Evolutionary conservation across 2,888 invertebrate genomes (phyloP).

Genomic region (Orthonevra nobilis): DNA sequence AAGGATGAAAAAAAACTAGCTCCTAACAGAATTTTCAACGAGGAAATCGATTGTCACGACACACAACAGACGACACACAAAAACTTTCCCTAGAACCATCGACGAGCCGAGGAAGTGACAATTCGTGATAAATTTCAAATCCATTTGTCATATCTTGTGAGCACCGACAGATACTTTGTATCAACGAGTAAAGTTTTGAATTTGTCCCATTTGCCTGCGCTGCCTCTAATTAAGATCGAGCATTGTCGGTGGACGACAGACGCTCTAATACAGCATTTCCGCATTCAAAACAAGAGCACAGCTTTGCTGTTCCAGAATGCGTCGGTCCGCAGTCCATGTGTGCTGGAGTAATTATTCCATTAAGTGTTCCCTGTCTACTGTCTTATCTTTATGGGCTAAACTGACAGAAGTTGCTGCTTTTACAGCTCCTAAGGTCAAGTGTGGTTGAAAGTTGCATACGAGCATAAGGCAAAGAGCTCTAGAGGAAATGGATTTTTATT

Average conservation of each 20-base stretch:
- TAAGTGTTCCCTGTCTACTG: constrained; percentile 9
- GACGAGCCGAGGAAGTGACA: constrained; percentile 45
- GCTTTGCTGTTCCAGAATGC: neutral
- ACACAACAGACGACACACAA: neutral
- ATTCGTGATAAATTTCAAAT: constrained; percentile 17
- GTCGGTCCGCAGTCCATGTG: neutral
- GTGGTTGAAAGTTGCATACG: constrained; percentile 25
- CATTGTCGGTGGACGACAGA: constrained; percentile 1
- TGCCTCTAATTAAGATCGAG: constrained; percentile 43
- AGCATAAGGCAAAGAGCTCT: constrained; percentile 23
- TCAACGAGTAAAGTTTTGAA: constrained; percentile 1
- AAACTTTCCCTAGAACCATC: constrained; percentile 1
- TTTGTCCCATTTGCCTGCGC: constrained; percentile 17
- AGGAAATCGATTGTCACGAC: constrained; percentile 50
- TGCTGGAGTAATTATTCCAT: constrained; percentile 56
- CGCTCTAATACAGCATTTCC: constrained; percentile 51
- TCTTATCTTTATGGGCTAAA: constrained; percentile 59
- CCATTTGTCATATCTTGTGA: constrained; percentile 34
- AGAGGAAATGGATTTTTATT: constrained; percentile 28
- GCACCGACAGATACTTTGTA: constrained; percentile 7
- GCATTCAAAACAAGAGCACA: constrained; percentile 12
- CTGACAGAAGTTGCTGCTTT: constrained; percentile 38
- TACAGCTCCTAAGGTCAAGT: constrained; percentile 54
- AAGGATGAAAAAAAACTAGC: neutral
- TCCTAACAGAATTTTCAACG: too few species aligned